Evolutionary conservation across 2,113 vertebrate species (phyloP), one percentile per base, ranked within the genome.

Genomic region (Brachyistius frenatus): DNA sequence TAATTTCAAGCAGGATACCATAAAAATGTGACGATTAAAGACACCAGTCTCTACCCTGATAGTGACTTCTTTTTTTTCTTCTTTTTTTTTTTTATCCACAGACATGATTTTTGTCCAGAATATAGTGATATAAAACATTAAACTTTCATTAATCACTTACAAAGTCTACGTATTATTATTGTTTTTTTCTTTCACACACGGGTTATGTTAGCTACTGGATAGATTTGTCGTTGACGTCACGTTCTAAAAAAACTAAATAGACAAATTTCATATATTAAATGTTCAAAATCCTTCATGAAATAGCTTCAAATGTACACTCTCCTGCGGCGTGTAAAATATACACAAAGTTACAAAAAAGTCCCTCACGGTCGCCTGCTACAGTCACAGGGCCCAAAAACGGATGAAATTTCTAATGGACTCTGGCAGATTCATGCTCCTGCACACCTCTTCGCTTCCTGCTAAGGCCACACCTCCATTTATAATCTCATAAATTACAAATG

Each of bases 221-320:
- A 91, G 89, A 85, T 88, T 78, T 89, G 85, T 90, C 78, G 13
- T 86, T 58, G 68, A 89, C 82, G 84, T 90, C 89, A 92, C 88
- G 39, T 84, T 86, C 88, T 92, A 90, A 93, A 92, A 89, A 93
- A 91, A 92, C 89, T 93, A 90, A 94, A 93, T 92, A 94, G 93
- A 93, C 91, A 93, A 94, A 93, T 94, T 93, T 87, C 84, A 94
- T 95, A 95, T 95, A 94, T 94, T 95, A 94, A 93, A 94, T 92
- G 91, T 94, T 94, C 83, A 91, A 94, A 94, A 92, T 95, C 93
- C 93, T 94, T 93, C 91, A 86, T 89, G 88, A 94, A 94, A 93
- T 91, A 91, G 90, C 77, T 91, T 89, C 73, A 93, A 85, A 91
- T 94, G 62, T 95, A 93, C 92, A 91, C 88, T 92, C 89, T 91